phyloP scores from a whole-genome alignment of 2,888 invertebrate species.

The Apamea monoglypha region DNA sequence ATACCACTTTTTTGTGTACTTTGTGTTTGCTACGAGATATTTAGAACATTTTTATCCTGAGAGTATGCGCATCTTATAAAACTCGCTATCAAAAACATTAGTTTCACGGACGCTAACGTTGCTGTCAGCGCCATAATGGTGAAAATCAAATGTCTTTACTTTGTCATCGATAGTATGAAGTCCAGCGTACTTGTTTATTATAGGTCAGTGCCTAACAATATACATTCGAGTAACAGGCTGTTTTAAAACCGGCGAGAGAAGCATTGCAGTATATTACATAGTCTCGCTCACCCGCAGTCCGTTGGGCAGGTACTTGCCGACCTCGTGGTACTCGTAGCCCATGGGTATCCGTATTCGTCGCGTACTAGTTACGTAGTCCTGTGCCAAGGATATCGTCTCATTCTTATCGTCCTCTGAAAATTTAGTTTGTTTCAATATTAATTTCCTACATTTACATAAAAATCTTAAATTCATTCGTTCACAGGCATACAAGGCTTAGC shows the following conservation, averaged over 20 bases:
- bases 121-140: too few relatives aligned
- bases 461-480: too few relatives aligned
- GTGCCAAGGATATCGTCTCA: conserved; percentile 64
- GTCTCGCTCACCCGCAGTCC: conserved; percentile 34
- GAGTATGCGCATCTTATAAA: too few relatives aligned
- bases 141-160: too few relatives aligned
- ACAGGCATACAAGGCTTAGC: too few relatives aligned
- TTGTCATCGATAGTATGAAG: too few relatives aligned
- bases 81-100: too few relatives aligned
- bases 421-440: background rate
- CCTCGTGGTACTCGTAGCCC: conserved; percentile 68
- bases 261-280: background rate
- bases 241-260: background rate
- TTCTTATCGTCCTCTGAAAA: conserved; percentile 71
- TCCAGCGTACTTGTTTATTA: too few relatives aligned
- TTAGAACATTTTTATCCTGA: too few relatives aligned
- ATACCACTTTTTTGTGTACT: too few relatives aligned
- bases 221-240: background rate
- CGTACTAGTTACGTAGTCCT: conserved; percentile 69
- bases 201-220: background rate
- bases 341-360: conserved; percentile 68
- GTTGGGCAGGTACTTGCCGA: conserved; percentile 48
- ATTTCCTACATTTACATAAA: background rate
- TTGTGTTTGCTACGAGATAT: too few relatives aligned
- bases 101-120: too few relatives aligned